These are phyloP conservation scores for Parelbella ahira DNA, from an alignment of 2,888 invertebrate genomes.

Conservation along the genomic window DNA sequence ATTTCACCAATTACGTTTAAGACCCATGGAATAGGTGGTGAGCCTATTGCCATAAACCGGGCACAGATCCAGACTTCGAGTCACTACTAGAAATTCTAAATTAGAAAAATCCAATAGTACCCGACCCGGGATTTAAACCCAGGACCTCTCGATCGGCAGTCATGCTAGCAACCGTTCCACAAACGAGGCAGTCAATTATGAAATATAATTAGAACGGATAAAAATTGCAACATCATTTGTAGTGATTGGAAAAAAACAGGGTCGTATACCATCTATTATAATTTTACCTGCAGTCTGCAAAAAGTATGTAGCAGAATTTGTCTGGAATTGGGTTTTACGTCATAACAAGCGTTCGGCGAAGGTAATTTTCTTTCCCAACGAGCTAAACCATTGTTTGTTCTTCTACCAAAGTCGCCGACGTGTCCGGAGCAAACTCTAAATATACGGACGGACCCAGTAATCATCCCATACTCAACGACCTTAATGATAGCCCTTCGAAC, in stretches of 20 bases:
- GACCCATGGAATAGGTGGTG: too few species aligned
- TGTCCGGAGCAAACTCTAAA: constrained; percentile 55
- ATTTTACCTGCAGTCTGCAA: constrained; percentile 14
- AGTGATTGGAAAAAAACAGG: neutral
- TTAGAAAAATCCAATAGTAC: too few species aligned
- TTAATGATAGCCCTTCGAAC: constrained; percentile 77
- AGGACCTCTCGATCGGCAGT: too few species aligned
- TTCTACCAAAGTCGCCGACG: constrained; percentile 59
- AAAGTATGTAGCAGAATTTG: constrained; percentile 18
- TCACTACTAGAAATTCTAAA: too few species aligned
- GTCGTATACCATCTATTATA: neutral
- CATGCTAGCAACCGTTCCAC: too few species aligned
- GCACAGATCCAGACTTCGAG: too few species aligned
- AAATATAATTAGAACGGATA: too few species aligned
- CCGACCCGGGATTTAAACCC: too few species aligned
- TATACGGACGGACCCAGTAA: constrained; percentile 66
- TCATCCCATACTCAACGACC: constrained; percentile 66
- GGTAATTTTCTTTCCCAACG: constrained; percentile 72
- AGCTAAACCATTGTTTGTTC: constrained; percentile 77
- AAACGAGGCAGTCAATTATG: too few species aligned
- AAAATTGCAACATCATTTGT: too few species aligned
- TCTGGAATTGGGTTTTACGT: constrained; percentile 27
- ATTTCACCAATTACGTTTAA: too few species aligned
- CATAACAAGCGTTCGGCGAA: constrained; percentile 58
- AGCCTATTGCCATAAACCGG: too few species aligned